These are phyloP conservation scores for Pseudanteris insignis DNA, from an alignment of 2,888 invertebrate genomes.

Conservation along the genomic window DNA sequence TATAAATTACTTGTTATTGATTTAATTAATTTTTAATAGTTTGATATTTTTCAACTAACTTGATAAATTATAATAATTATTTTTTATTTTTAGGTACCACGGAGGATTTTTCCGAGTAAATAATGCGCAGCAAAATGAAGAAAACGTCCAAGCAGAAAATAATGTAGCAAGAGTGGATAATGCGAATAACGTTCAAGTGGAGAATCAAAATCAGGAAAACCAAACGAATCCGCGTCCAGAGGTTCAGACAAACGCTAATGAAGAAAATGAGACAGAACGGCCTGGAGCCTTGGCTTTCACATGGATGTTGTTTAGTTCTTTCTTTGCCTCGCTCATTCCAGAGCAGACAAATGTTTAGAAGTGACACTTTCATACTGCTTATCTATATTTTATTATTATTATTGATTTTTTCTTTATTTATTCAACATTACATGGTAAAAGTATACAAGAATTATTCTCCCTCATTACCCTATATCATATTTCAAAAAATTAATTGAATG, in stretches of 20 bases:
- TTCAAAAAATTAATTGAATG: too few relatives aligned
- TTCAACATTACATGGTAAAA: too few relatives aligned
- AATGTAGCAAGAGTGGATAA: slow-evolving; percentile 50
- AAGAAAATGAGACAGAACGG: slow-evolving; percentile 68
- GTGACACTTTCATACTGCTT: too few relatives aligned
- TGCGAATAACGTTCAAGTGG: slow-evolving; percentile 52
- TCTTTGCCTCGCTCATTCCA: slow-evolving; percentile 93
- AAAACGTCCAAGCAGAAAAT: slow-evolving; percentile 45
- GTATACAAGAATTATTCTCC: too few relatives aligned
- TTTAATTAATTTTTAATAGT: too few relatives aligned
- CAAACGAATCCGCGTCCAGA: slow-evolving; percentile 56
- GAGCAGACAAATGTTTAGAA: slow-evolving; percentile 76
- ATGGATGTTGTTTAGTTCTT: slow-evolving; percentile 91
- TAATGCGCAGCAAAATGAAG: slow-evolving; percentile 48
- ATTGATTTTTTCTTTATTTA: too few relatives aligned
- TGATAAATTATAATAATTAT: background rate
- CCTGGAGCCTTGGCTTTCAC: slow-evolving; percentile 78
- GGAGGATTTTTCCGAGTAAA: slow-evolving; percentile 77
- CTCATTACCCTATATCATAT: too few relatives aligned
- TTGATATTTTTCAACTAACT: slow-evolving; percentile 5
- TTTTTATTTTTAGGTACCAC: slow-evolving; percentile 28
- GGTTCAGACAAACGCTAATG: slow-evolving; percentile 59
- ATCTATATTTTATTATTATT: too few relatives aligned
- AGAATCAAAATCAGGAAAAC: slow-evolving; percentile 44
- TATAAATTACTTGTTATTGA: too few relatives aligned